phyloP scores from a whole-genome alignment of 1,140 invertebrate genomes.

The Drosophila busckii region DNA sequence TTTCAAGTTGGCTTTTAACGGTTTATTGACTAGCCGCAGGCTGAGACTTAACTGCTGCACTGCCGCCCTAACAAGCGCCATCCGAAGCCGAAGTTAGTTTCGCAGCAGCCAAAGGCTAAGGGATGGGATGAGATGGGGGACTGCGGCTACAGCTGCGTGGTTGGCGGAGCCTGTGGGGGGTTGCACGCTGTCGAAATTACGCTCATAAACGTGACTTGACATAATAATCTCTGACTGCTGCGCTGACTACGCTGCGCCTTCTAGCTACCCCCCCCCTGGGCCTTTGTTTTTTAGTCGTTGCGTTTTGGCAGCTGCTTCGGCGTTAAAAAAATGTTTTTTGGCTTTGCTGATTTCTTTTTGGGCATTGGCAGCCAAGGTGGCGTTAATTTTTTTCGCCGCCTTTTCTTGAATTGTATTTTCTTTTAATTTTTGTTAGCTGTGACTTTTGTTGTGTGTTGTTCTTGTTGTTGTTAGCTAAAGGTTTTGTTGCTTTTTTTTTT shows the following conservation, averaged over 20 bases:
- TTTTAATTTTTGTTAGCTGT: constrained; percentile 50
- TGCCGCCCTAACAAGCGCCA: constrained; percentile 63
- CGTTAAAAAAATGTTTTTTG: neutral
- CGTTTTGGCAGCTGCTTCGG: constrained; percentile 19
- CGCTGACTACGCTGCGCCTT: constrained; percentile 47
- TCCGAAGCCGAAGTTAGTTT: constrained; percentile 27
- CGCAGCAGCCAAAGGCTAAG: too few species aligned
- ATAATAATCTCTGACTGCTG: constrained; percentile 73
- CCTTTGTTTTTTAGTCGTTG: constrained; percentile 57
- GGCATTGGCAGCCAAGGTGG: constrained; percentile 34
- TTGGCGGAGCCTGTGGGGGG: too few species aligned
- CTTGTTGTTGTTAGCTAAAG: constrained; percentile 47
- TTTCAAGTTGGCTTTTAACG: constrained; percentile 61
- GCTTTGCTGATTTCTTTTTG: constrained; percentile 1
- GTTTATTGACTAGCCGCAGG: constrained; percentile 72
- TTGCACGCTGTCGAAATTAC: constrained; percentile 72
- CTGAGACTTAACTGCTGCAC: constrained; percentile 67
- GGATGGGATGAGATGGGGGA: too few species aligned
- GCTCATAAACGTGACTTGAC: constrained; percentile 78
- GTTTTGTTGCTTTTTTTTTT: constrained; percentile 46
- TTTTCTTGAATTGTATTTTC: constrained; percentile 44
- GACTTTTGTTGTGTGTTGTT: constrained; percentile 7
- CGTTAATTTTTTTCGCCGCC: constrained; percentile 58
- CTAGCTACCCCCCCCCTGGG: too few species aligned
- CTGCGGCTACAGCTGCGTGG: constrained; percentile 28